Evolutionary conservation across 2,797 vertebrate genomes (phyloP).

Genomic region (Catharus ustulatus): DNA sequence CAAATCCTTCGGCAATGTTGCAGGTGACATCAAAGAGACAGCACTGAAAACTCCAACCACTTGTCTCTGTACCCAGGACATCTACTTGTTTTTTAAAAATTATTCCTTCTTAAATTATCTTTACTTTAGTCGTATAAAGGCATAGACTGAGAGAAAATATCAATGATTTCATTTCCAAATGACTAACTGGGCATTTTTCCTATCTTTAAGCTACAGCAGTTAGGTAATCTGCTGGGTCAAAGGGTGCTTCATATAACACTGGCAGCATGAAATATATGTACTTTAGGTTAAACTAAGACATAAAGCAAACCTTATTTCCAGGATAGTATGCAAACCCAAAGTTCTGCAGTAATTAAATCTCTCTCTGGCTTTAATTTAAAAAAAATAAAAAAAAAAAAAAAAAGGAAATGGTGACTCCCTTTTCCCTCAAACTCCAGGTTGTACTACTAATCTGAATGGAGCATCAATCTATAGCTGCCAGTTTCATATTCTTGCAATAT

Average conservation of each 20-base stretch:
- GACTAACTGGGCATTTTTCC: background rate
- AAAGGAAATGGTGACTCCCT: fast-evolving
- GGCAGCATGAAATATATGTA: background rate
- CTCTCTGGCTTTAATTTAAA: background rate
- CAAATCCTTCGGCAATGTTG: background rate
- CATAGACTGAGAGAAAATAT: background rate
- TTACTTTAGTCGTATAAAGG: background rate
- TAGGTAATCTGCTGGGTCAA: background rate
- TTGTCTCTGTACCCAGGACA: background rate
- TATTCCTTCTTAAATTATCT: background rate
- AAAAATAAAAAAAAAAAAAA: no score
- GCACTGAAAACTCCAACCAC: background rate
- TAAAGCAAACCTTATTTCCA: background rate
- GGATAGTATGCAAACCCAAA: background rate
- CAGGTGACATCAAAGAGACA: background rate
- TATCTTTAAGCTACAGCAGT: background rate
- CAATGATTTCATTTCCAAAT: background rate
- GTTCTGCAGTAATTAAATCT: background rate
- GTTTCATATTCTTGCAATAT: background rate
- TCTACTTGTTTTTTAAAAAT: background rate
- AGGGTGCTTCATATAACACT: background rate
- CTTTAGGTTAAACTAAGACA: background rate
- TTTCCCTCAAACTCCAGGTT: background rate
- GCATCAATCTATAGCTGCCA: background rate
- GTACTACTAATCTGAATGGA: background rate